A percentile compares a stretch with the other conserved stretches of the same genome.
Evolutionary conservation across 2,888 invertebrate species (phyloP).

Genomic region (Phengaris alcon): DNA sequence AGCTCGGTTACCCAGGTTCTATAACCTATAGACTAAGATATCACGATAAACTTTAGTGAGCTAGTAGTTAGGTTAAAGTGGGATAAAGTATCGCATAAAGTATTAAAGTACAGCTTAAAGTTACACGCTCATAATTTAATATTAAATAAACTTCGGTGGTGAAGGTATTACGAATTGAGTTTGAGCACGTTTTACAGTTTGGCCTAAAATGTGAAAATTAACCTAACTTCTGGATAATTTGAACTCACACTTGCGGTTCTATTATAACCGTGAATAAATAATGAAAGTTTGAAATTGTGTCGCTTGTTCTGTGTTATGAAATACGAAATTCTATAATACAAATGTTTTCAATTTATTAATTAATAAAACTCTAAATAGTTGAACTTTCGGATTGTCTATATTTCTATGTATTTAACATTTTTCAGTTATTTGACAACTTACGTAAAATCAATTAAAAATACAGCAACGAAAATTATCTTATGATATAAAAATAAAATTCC

Average conservation of each 20-base stretch:
- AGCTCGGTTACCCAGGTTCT: no score
- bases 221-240: conserved; percentile 26
- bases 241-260: conserved; percentile 9
- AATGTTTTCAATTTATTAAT: neutral
- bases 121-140: neutral
- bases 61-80: neutral
- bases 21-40: no score
- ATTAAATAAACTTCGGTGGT: conserved; percentile 22
- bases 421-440: no score
- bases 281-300: neutral
- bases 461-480: no score
- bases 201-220: conserved; percentile 17
- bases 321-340: neutral
- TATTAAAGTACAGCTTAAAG: neutral
- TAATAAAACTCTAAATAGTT: neutral
- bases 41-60: no score
- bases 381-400: no score
- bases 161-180: conserved; percentile 7
- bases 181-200: conserved; percentile 4
- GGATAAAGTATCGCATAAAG: neutral
- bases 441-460: no score
- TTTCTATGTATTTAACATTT: no score
- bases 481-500: no score
- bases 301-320: neutral
- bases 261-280: neutral